Base-by-base conservation (phyloP, 2,113 vertebrate species). In the Taurulus bubalis region DNA sequence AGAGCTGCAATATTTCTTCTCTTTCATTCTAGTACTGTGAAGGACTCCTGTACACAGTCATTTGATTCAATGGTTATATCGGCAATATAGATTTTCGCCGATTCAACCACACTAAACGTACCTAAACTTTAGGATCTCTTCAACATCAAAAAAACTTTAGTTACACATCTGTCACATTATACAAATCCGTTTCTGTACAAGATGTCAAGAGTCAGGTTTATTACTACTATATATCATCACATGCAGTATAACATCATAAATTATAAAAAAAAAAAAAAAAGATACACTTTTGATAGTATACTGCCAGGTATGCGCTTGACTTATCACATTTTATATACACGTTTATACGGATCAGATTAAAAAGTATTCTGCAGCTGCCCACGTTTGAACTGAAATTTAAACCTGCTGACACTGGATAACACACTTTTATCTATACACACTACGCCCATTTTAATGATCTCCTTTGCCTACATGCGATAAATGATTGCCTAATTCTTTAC, bases 391-490 rank as follows among this genome's bases (percentile, higher is more conserved):
- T 58, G 55, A 34, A 10, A 59, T 47, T 1, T 15, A 62, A 11
- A 58, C 32, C 26, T 22, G 28, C 56, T 60, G 40, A n/a, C 3
- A 24, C 73, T 68, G n/a, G n/a, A n/a, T n/a, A n/a, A n/a, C n/a
- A 26, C 42, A 8, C 42, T 26, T 74, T 38, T 85, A 67, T 79
- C 53, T 62, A 16, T n/a, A 30, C 68, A 64, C 18, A 66, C 68
- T 53, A 4, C 22, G 1, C 67, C 75, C 59, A 60, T 22, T 71
- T 42, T 40, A 30, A 51, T 47, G 22, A 28, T 30, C 64, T 16
- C 10, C 38, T 14, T 28, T 74, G 34, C 4, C 7, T 36, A 20
- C 15, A 0, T 64, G 16, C 1, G 0, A 34, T 70, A 47, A 81
- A 74, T 55, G 1, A 84, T 83, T 45, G 4, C 7, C 12, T 68